Evolutionary conservation across 2,888 invertebrate species (phyloP), one percentile per base, ranked within the genome.

Genomic region (Phortica magna): DNA sequence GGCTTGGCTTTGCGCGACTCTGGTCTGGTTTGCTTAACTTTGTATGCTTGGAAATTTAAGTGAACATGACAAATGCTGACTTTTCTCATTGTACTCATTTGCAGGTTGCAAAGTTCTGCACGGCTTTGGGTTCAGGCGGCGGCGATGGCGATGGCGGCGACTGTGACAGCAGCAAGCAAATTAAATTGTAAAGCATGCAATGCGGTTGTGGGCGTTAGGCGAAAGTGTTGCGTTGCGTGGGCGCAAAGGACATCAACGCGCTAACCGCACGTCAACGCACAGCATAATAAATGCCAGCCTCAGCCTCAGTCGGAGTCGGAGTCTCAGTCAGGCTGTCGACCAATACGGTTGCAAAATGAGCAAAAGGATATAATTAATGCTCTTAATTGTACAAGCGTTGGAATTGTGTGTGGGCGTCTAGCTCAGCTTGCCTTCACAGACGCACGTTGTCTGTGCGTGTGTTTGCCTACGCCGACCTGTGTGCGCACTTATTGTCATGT

Each of bases 361-460:
- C 14, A 48, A 48, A 74, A 31, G 74, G 17, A 74, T 42, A 67
- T 74, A 74, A 74, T 74, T 67, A 74, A 74, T 74, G 64, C 74
- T 53, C 67, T 74, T 67, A 67, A 74, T 74, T 55, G 19, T 55
- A 41, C 57, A 12, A 48, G 41, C 67, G 57, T 55, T 64, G 61
- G 19, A 41, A 48, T 73, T 19, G 31, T 73, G 64, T 22, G 61
- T 42, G 48, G 42, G 70, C 43, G 43, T 14, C 41, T 42, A 10
- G 31, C 68, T 68, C 17, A 17, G 31, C 39, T 41, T 68, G 31
- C 31, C 5, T 31, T 3, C 39, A 4, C 43, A 12, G 10, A 1
- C 42, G n/a, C 17, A 12, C 14, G 42, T 17, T 72, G 48, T 17
- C 6, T 12, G 31, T 17, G 41, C 43, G 19, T 43, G 41, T 42